Conservation (phyloP, 2,113 vertebrate species). For the Campylomormyrus tamandua region DNA sequence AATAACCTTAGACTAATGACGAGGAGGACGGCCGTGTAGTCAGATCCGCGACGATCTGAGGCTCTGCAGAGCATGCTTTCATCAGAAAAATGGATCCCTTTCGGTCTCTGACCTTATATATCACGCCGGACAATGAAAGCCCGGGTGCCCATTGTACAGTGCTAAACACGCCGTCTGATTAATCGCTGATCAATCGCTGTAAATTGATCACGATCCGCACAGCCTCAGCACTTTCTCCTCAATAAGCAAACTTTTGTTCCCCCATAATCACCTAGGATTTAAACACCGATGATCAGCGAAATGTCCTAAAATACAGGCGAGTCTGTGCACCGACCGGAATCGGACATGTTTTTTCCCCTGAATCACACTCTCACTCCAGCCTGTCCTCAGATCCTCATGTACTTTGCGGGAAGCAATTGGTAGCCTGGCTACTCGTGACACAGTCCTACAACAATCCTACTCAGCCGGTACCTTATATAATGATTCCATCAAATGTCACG, state of each 20-base stretch:
- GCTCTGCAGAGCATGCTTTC: slow-evolving; percentile 12
- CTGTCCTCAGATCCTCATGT: not conserved
- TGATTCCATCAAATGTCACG: not conserved
- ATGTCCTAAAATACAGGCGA: slow-evolving; percentile 28
- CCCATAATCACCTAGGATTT: slow-evolving; percentile 42
- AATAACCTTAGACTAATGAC: slow-evolving; percentile 25
- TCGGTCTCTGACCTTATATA: slow-evolving; percentile 44
- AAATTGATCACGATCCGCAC: slow-evolving; percentile 49
- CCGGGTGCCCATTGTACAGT: slow-evolving; percentile 52
- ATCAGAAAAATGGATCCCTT: slow-evolving; percentile 24
- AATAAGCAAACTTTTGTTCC: slow-evolving; percentile 49
- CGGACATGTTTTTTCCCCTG: not conserved
- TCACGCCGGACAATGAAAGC: slow-evolving; percentile 44
- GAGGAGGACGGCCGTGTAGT: not conserved
- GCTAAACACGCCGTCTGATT: slow-evolving; percentile 57
- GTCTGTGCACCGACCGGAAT: not conserved
- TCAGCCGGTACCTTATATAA: not conserved
- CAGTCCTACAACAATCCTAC: not conserved
- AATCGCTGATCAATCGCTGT: slow-evolving; percentile 44
- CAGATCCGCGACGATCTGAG: not conserved
- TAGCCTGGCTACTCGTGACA: not conserved
- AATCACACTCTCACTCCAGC: not conserved
- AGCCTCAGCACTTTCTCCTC: slow-evolving; percentile 53
- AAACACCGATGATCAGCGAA: slow-evolving; percentile 31
- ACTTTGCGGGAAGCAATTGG: not conserved